Percentiles rank a stretch among this genome's conserved stretches.
These are phyloP conservation scores for Sapajus apella DNA, from an alignment of 2,113 vertebrate genomes.

Conservation along the genomic window DNA sequence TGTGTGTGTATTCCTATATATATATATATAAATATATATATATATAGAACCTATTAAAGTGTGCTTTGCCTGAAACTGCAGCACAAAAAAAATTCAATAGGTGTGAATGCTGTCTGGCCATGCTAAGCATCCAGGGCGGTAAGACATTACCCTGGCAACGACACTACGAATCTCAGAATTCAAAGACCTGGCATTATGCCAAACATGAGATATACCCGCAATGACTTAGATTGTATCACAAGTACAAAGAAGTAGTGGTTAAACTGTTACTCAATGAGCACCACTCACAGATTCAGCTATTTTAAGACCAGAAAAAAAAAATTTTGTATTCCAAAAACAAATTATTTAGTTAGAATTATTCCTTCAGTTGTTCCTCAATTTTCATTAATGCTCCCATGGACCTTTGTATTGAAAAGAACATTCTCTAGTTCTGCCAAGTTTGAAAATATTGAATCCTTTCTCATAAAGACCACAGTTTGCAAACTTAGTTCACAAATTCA, in stretches of 20 bases:
- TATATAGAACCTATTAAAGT: not conserved
- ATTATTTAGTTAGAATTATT: slow-evolving; percentile 17
- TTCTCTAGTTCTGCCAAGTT: slow-evolving; percentile 16
- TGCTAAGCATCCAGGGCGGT: not conserved
- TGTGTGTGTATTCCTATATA: not conserved
- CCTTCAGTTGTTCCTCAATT: not conserved
- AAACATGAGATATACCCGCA: not conserved
- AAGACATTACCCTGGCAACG: not conserved
- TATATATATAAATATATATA: not conserved
- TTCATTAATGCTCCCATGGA: not conserved
- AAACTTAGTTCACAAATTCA: slow-evolving; percentile 10
- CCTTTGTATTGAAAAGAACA: not conserved
- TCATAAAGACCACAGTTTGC: slow-evolving; percentile 9
- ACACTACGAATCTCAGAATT: not conserved
- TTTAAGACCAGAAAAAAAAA: not conserved
- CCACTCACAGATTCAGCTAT: not conserved
- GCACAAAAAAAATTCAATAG: not conserved
- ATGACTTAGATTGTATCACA: not conserved
- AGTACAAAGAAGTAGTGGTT: not conserved
- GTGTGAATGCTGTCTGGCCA: rapidly evolving
- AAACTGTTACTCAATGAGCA: not conserved
- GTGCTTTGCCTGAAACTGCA: not conserved
- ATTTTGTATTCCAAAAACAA: not conserved
- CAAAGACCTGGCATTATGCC: not conserved
- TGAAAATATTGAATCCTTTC: not conserved